These are phyloP conservation scores for Theonella swinhoei DNA, from an alignment of 37 sponge, comb jelly and placozoan species.

Conservation along the genomic window DNA sequence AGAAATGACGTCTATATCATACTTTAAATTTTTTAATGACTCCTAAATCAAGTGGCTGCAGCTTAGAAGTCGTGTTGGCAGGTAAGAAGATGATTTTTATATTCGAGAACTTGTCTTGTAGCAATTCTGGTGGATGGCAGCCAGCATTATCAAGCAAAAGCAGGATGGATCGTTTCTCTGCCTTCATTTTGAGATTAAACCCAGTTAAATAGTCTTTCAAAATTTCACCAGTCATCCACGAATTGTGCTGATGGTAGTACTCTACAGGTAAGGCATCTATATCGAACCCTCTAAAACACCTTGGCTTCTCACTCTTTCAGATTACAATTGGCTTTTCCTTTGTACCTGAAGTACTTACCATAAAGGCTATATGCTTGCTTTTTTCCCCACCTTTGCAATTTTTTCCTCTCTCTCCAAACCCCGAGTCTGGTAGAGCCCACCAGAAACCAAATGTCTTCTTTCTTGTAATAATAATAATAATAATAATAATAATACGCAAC, in stretches of 20 bases:
- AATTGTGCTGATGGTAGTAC: conserved; percentile 7
- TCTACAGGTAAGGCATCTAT: conserved; percentile 44
- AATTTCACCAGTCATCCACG: neutral
- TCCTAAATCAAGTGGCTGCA: conserved; percentile 74
- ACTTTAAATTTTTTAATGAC: conserved; percentile 30
- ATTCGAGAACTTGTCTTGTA: conserved; percentile 7
- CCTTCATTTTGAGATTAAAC: conserved; percentile 2
- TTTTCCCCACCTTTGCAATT: conserved; percentile 68
- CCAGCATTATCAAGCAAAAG: conserved; percentile 24
- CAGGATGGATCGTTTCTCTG: neutral
- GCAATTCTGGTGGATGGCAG: conserved; percentile 21
- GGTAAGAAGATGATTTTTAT: conserved; percentile 54
- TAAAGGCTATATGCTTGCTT: conserved; percentile 48
- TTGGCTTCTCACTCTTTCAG: conserved; percentile 19
- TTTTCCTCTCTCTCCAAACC: conserved; percentile 55
- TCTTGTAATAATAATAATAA: no score
- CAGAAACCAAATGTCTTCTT: conserved; percentile 49
- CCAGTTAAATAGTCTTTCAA: neutral
- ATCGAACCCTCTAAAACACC: conserved; percentile 59
- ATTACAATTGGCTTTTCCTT: conserved; percentile 46
- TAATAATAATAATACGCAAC: no score
- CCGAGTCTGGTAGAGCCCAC: conserved; percentile 42
- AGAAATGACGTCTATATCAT: neutral
- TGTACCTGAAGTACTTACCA: conserved; percentile 61
- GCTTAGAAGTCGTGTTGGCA: conserved; percentile 59